Conservation (phyloP, 1,140 invertebrate genomes). For the Ceratina calcarata region DNA sequence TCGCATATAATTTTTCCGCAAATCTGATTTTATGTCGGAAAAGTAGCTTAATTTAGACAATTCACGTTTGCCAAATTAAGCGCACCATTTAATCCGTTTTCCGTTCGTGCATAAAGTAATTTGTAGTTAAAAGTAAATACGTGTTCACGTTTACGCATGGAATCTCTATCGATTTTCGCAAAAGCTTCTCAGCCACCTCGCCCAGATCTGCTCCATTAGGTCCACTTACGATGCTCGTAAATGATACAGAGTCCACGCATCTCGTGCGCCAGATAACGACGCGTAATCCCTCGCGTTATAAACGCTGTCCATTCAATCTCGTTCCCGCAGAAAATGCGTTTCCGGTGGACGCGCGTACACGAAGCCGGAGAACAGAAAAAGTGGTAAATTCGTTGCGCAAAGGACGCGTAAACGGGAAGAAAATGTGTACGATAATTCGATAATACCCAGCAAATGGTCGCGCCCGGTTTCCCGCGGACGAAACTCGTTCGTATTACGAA, state of each 20-base stretch:
- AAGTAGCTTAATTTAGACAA: slow-evolving; percentile 15
- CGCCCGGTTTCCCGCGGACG: not conserved
- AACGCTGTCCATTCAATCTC: slow-evolving; percentile 53
- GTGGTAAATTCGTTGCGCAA: not conserved
- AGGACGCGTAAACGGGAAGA: slow-evolving; percentile 17
- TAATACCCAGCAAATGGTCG: slow-evolving; percentile 17
- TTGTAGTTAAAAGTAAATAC: too few relatives aligned
- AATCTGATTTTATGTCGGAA: not conserved
- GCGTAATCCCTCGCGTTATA: slow-evolving; percentile 47
- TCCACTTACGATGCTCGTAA: slow-evolving; percentile 40
- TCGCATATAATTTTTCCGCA: not conserved
- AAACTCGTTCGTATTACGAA: slow-evolving; percentile 13
- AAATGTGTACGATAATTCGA: slow-evolving; percentile 38
- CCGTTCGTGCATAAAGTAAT: not conserved
- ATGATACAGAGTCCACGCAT: not conserved
- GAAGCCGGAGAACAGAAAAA: not conserved
- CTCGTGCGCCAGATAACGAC: slow-evolving; percentile 41
- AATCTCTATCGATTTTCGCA: too few relatives aligned
- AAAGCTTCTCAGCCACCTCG: too few relatives aligned
- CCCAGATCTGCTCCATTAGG: slow-evolving; percentile 3
- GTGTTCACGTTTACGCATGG: too few relatives aligned
- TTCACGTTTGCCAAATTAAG: not conserved
- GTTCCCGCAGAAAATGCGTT: slow-evolving; percentile 43
- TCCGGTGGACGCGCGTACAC: not conserved
- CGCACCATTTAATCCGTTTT: not conserved